These are phyloP conservation scores for Nymphalis urticae DNA, from an alignment of 2,888 invertebrate species.

Conservation along the genomic window DNA sequence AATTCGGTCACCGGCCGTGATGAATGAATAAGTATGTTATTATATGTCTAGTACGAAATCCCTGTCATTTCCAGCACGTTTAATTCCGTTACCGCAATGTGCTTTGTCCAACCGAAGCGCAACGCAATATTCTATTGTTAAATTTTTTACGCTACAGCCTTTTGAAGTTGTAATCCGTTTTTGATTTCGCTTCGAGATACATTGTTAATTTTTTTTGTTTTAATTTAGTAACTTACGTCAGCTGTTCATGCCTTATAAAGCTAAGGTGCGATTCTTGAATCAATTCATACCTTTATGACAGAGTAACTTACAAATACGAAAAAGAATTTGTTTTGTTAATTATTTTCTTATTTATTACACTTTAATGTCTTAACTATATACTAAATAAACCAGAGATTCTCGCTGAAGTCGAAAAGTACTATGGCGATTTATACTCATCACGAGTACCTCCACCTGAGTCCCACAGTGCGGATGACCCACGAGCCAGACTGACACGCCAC, in stretches of 20 bases:
- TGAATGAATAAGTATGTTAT: too few relatives aligned
- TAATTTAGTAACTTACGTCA: neutral
- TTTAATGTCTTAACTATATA: too few relatives aligned
- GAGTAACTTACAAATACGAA: neutral
- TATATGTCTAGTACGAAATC: neutral
- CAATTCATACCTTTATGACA: neutral
- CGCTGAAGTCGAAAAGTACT: too few relatives aligned
- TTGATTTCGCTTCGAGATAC: slow-evolving; percentile 2
- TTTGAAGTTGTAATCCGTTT: slow-evolving; percentile 13
- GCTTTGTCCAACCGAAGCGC: slow-evolving; percentile 14
- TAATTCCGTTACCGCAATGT: slow-evolving; percentile 15
- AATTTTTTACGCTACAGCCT: slow-evolving; percentile 25
- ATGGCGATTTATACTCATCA: too few relatives aligned
- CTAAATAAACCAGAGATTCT: too few relatives aligned
- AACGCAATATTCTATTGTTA: slow-evolving; percentile 29
- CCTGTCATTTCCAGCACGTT: slow-evolving; percentile 5
- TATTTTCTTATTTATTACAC: too few relatives aligned
- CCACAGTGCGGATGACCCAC: too few relatives aligned
- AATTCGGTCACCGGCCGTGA: too few relatives aligned
- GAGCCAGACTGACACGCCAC: too few relatives aligned
- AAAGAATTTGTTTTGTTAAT: neutral
- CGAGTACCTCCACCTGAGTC: too few relatives aligned
- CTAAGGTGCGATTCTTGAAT: neutral
- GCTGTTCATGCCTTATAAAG: neutral
- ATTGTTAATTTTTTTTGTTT: slow-evolving; percentile 9